Conservation (phyloP, 2,113 vertebrate species). For the Syrmaticus mikado region DNA sequence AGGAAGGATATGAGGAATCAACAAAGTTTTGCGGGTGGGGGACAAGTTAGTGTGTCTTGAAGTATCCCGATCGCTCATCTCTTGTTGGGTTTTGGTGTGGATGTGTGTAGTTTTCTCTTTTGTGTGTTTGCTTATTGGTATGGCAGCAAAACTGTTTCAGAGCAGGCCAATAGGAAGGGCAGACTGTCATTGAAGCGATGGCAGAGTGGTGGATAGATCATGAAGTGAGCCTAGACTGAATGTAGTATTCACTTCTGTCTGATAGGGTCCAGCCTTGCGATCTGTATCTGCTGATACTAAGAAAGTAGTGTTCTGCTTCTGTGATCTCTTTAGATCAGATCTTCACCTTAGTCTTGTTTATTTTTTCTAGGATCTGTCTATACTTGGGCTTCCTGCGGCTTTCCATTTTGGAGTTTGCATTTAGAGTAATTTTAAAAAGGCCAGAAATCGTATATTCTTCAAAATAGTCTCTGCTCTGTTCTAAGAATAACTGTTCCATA, state of each 20-base stretch:
- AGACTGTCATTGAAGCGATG: not conserved
- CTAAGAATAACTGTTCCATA: slow-evolving; percentile 56
- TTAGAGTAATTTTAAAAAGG: not conserved
- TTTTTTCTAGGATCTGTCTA: not conserved
- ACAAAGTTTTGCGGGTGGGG: not conserved
- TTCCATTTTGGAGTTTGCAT: not conserved
- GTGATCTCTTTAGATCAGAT: not conserved
- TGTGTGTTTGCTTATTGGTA: not conserved
- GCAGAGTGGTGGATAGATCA: not conserved
- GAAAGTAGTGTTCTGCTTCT: not conserved
- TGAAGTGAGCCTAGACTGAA: not conserved
- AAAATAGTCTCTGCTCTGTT: slow-evolving; percentile 18
- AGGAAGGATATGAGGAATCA: not conserved
- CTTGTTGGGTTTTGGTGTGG: not conserved
- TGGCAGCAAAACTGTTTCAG: not conserved
- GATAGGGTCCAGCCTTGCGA: not conserved
- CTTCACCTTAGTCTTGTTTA: not conserved
- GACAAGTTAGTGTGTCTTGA: not conserved
- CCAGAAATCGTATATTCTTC: not conserved
- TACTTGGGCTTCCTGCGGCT: not conserved
- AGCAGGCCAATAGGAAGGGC: not conserved
- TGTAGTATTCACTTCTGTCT: not conserved
- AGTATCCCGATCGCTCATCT: not conserved
- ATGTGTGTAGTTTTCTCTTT: not conserved
- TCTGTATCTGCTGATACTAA: not conserved